Evolutionary conservation across 2,113 vertebrate genomes (phyloP), one percentile per base, ranked within the genome.

Genomic region (Poecilia latipinna): DNA sequence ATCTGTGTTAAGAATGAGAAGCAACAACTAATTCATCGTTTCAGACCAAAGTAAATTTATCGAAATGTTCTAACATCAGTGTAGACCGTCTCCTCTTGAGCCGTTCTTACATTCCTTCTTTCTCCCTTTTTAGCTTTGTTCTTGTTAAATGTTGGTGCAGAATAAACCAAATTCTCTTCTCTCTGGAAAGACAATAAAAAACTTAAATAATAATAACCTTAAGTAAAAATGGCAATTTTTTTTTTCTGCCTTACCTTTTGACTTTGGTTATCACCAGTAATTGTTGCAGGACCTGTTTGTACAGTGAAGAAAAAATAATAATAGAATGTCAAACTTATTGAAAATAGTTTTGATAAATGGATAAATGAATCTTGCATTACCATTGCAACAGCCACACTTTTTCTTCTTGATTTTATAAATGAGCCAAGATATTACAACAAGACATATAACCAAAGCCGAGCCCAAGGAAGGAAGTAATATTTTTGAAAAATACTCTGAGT

Each of bases 121-220:
- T 17, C 0, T 26, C 42, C 0, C 75, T 8, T 63, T 17, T 51
- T 68, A 63, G 0, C 4, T 78, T 67, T 8, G 39, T 8, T 74
- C 28, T 0, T 60, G 44, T 44, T 48, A 31, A 74, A 70, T 1
- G 8, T 61, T 61, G 66, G 0, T 54, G 0, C 33, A 0, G 57
- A 71, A 67, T 81, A 81, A 68, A 62, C 42, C 32, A 76, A 3
- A 13, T 66, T 35, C 13, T 68, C 64, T 0, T 15, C 28, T 51
- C 13, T 67, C 79, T 81, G 68, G 61, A 5, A 19, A 74, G 54
- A 48, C 5, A 48, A 48, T 17, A 48, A 19, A 11, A 4, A 22
- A 2, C 8, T 11, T 28, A 29, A 10, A 22, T 8, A 11, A 29
- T 28, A 26, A 29, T 24, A 4, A 54, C 19, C 22, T 12, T 69